Evolutionary conservation across 2,113 vertebrate species (phyloP).

Genomic region (Entelurus aequoreus): DNA sequence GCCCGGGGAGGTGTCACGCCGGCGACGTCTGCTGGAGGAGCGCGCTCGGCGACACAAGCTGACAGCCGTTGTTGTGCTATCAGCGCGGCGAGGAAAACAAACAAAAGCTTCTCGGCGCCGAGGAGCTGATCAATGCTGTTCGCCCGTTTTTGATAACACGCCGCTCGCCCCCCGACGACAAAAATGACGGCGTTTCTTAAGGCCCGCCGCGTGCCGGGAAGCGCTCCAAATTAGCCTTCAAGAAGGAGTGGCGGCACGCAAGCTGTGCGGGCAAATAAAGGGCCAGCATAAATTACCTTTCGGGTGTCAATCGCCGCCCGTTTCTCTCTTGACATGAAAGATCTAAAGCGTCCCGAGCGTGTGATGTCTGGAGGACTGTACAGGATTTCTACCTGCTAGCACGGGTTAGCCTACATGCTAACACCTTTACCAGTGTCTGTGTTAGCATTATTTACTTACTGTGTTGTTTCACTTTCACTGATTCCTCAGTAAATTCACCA

Average conservation of each 20-base stretch:
- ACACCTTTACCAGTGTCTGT: too few species aligned
- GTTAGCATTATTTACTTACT: too few species aligned
- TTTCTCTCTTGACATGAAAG: conserved; percentile 20
- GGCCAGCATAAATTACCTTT: conserved; percentile 74
- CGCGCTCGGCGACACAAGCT: conserved; percentile 56
- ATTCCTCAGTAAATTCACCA: too few species aligned
- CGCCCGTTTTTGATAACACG: conserved; percentile 69
- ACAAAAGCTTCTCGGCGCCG: conserved; percentile 61
- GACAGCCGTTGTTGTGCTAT: conserved; percentile 64
- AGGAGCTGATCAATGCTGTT: conserved; percentile 69
- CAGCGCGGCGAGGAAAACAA: conserved; percentile 57
- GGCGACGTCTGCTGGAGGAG: conserved; percentile 58
- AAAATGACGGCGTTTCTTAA: conserved; percentile 70
- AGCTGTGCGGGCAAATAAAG: conserved; percentile 64
- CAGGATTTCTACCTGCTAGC: too few species aligned
- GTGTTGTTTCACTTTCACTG: too few species aligned
- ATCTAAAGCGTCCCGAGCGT: too few species aligned
- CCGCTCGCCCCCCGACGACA: conserved; percentile 59
- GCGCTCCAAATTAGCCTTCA: conserved; percentile 75
- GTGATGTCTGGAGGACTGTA: too few species aligned
- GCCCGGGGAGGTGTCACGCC: conserved; percentile 56
- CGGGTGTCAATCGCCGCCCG: conserved; percentile 68
- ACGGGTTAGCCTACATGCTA: too few species aligned
- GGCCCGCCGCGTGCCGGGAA: conserved; percentile 64
- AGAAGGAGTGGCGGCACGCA: conserved; percentile 47